Base-by-base conservation (phyloP, 2,797 vertebrate species). In the Sarcophilus harrisii region DNA sequence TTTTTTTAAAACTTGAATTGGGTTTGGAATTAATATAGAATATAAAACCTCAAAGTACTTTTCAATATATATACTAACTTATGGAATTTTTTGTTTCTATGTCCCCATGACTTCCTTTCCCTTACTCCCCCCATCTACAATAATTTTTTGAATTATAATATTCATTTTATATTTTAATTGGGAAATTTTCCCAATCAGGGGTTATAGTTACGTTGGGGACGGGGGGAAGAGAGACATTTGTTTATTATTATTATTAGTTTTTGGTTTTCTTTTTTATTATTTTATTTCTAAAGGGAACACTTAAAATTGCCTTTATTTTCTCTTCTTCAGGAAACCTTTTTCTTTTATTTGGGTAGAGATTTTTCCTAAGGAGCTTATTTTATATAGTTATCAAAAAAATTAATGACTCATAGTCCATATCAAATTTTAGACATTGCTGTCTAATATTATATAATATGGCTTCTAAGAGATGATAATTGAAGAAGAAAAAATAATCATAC, bases 331-430 rank as follows among this genome's bases (percentile, higher is more conserved):
- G 30, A 57, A n/a, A 58, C 27, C 27, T 91, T 55, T 89, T 91
- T 57, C 21, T 49, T 57, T 57, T 29, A n/a, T 58, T 18, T 21
- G 8, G 32, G 54, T 24, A 57, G 11, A 57, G 21, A 57, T 38
- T 91, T 87, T 95, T 95, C 55, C 29, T 60, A 95, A 91, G 92
- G 59, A 93, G 57, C 8, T 89, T 91, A 93, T 45, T n/a, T 91
- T 87, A 54, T 30, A 66, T 89, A 95, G 32, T 45, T 93, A 90
- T 62, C 24, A 57, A 58, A 30, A 81, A 21, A 73, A 58, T 93
- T 92, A 29, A 29, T 54, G 92, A 90, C 29, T 95, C 18, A 62
- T 45, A 45, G 6, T 93, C 9, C 81, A 81, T 87, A 81, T 93
- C 32, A 93, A 81, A 94, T 87, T 93, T 18, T 59, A n/a, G 81